Evolutionary conservation across 2,888 invertebrate genomes (phyloP), one percentile per base, ranked within the genome.

Genomic region (Diaphora mendica): DNA sequence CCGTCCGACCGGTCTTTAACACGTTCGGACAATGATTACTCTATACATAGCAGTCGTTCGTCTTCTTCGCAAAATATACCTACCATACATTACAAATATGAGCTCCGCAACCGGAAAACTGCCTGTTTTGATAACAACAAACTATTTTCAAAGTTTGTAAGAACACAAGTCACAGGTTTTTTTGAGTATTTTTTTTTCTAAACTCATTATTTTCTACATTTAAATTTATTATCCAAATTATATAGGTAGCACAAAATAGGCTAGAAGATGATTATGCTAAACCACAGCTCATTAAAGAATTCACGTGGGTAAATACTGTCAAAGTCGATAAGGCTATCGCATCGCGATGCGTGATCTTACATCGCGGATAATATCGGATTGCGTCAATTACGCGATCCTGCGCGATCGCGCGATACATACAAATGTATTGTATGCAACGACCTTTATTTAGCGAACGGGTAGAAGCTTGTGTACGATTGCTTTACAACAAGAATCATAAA

Each of bases 361-460:
- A 91, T 88, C 91, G 91, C 88, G 93, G 93, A 94, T 94, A 91
- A 91, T 93, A 94, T 94, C 94, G 91, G 87, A 90, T 91, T 90
- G 94, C 93, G 95, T 95, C 95, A 95, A 95, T 95, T 95, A 95
- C 93, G 93, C 92, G 92, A 93, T 93, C 89, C 88, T 83, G 86
- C 79, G 86, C 91, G 93, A 94, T 94, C 91, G 90, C 82, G 86
- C 89, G 94, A 94, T 94, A 94, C 94, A 94, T 95, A 94, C 91
- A 90, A 91, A 93, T 93, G 91, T 90, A 90, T 91, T 91, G 92
- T 93, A 89, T 93, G 91, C 91, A 89, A 87, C 88, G 85, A 88
- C 92, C 93, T 89, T 93, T 92, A 93, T 88, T 84, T 85, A 83
- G 82, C 74, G 42, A 74, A 81, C 80, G 77, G 79, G 51, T 82